phyloP scores from a whole-genome alignment of 2,113 vertebrate genomes.

The Rhagologus leucostigma region DNA sequence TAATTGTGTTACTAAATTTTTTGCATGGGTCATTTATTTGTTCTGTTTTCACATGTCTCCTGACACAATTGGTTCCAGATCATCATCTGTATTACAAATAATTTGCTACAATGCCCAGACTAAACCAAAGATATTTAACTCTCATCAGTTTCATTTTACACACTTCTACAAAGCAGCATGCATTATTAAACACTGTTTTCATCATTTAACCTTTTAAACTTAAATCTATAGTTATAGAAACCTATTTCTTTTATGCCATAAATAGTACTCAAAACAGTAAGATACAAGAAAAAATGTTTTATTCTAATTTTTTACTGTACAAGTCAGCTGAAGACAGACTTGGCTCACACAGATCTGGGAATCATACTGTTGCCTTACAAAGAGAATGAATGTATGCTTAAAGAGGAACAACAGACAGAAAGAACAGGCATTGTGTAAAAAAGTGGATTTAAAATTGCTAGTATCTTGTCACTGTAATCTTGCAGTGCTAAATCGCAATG shows the following conservation, averaged over 20 bases:
- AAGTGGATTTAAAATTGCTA: not conserved
- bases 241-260: not conserved
- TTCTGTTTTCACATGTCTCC: not conserved
- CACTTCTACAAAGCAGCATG: not conserved
- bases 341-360: not conserved
- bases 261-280: not conserved
- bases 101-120: not conserved
- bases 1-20: not conserved
- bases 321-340: not conserved
- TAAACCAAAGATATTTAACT: not conserved
- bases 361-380: not conserved
- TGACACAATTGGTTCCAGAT: conserved; percentile 20
- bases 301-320: not conserved
- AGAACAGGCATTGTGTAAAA: not conserved
- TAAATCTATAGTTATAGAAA: not conserved
- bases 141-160: not conserved
- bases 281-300: not conserved
- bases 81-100: not conserved
- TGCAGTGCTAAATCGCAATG: not conserved
- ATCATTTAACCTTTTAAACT: not conserved
- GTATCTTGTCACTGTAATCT: not conserved
- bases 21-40: not conserved
- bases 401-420: not conserved
- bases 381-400: not conserved
- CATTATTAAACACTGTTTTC: not conserved